Percentiles rank a stretch among this genome's conserved stretches.
These are phyloP conservation scores for Elysia chlorotica DNA, from an alignment of 1,140 invertebrate genomes.

Conservation along the genomic window DNA sequence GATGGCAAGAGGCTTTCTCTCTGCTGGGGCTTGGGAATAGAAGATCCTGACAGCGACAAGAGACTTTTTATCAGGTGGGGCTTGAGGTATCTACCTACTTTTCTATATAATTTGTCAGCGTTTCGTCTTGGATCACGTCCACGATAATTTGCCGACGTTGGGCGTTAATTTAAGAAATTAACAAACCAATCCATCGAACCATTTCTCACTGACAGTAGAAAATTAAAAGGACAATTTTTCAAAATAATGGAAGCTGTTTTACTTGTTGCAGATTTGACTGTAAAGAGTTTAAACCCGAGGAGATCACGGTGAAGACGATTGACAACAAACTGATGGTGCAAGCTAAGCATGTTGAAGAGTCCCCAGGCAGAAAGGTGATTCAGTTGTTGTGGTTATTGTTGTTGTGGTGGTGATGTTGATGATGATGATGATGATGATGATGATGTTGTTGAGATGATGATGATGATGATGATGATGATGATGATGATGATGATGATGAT, in stretches of 20 bases:
- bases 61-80: too few relatives aligned
- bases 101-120: too few relatives aligned
- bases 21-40: too few relatives aligned
- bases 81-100: too few relatives aligned
- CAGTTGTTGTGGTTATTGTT: background rate
- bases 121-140: too few relatives aligned
- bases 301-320: conserved; percentile 53
- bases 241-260: too few relatives aligned
- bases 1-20: too few relatives aligned
- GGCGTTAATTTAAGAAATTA: too few relatives aligned
- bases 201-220: background rate
- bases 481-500: background rate
- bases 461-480: background rate
- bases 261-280: conserved; percentile 43
- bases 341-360: conserved; percentile 50
- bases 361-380: conserved; percentile 43
- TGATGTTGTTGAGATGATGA: background rate
- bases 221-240: background rate
- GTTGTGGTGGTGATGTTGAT: background rate
- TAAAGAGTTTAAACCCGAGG: conserved; percentile 54
- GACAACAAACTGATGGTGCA: conserved; percentile 52
- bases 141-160: too few relatives aligned
- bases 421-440: background rate
- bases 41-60: too few relatives aligned
- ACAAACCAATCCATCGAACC: too few relatives aligned